phyloP scores from a whole-genome alignment of 2,113 vertebrate genomes.

The Leptodactylus fuscus region DNA sequence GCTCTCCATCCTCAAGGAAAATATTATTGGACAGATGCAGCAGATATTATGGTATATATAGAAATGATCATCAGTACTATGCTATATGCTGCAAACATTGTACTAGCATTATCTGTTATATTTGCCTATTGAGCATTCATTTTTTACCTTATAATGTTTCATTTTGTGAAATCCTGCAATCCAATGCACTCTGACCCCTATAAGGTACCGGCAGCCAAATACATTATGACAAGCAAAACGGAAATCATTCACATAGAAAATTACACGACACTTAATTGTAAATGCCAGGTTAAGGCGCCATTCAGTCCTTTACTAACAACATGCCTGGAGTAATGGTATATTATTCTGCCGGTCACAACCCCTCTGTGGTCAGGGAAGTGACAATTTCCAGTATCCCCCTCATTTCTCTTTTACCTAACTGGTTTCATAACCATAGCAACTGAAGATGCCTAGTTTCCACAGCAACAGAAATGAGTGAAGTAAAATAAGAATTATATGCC shows the following conservation, averaged over 20 bases:
- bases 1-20: too few species aligned
- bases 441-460: constrained; percentile 52
- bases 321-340: not conserved
- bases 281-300: not conserved
- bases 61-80: too few species aligned
- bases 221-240: not conserved
- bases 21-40: too few species aligned
- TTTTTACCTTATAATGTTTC: too few species aligned
- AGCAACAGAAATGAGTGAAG: constrained; percentile 51
- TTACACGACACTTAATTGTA: not conserved
- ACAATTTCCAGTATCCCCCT: constrained; percentile 22
- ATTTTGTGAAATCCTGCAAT: not conserved
- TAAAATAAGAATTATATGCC: constrained; percentile 39
- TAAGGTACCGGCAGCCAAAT: not conserved
- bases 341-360: not conserved
- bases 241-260: not conserved
- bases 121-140: too few species aligned
- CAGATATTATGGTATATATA: too few species aligned
- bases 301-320: not conserved
- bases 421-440: constrained; percentile 38
- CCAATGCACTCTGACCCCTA: not conserved
- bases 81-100: too few species aligned
- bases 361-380: constrained; percentile 18
- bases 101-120: too few species aligned
- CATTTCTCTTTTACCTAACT: constrained; percentile 32